Evolutionary conservation across 2,888 invertebrate genomes (phyloP).

Genomic region (Cheilosia grossa): DNA sequence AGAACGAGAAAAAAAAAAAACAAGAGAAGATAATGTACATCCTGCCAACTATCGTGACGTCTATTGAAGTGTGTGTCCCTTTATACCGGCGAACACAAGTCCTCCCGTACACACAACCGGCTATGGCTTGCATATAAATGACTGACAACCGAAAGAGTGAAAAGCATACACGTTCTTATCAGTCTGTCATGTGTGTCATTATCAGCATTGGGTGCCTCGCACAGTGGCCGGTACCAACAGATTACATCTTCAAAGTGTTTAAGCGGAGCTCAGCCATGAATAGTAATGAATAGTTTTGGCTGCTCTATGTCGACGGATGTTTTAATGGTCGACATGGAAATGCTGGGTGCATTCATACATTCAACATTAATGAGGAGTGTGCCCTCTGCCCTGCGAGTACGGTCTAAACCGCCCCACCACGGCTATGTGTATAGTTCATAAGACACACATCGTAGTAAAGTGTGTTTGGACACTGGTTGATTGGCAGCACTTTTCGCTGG

Average conservation of each 20-base stretch:
- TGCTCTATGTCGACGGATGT: constrained; percentile 5
- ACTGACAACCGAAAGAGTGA: background rate
- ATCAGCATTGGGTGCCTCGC: constrained; percentile 16
- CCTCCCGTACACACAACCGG: background rate
- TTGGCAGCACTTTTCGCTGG: no score
- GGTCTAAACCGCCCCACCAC: no score
- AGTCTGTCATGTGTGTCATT: constrained; percentile 28
- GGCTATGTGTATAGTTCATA: no score
- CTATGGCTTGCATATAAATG: background rate
- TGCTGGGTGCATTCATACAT: no score
- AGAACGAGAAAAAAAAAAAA: background rate
- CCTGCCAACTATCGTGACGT: background rate
- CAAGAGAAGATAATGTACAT: background rate
- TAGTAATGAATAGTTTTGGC: constrained; percentile 17
- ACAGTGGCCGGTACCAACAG: background rate
- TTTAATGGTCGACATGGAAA: background rate
- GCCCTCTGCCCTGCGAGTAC: no score
- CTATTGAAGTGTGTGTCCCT: background rate
- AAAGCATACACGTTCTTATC: constrained; percentile 10
- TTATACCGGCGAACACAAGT: background rate
- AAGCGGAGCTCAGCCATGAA: constrained; percentile 2
- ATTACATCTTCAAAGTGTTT: background rate
- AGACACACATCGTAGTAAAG: no score
- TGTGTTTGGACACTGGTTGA: no score
- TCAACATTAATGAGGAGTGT: no score